These are phyloP conservation scores for Larimichthys crocea DNA, from an alignment of 2,113 vertebrate genomes.

Conservation along the genomic window DNA sequence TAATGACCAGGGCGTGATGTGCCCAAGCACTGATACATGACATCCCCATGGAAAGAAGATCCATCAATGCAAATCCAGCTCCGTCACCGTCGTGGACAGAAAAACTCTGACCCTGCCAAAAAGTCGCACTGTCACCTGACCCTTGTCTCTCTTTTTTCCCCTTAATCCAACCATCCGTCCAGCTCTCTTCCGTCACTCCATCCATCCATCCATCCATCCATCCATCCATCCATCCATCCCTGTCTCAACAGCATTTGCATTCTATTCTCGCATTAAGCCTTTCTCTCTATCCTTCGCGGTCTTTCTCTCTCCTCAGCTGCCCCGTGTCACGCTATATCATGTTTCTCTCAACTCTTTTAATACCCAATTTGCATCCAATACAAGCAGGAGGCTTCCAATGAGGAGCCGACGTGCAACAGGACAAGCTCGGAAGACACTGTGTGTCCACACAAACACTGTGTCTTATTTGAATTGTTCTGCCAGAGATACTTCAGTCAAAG, in stretches of 20 bases:
- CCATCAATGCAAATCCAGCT: constrained; percentile 84
- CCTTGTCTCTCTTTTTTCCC: constrained; percentile 65
- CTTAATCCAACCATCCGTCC: constrained; percentile 67
- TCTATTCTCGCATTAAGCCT: constrained; percentile 73
- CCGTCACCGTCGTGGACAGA: constrained; percentile 64
- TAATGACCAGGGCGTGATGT: constrained; percentile 81
- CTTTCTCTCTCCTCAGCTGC: constrained; percentile 60
- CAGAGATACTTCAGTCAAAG: constrained; percentile 34
- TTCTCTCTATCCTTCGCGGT: constrained; percentile 63
- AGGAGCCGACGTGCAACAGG: constrained; percentile 59
- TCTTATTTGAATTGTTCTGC: constrained; percentile 64
- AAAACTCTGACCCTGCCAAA: constrained; percentile 69
- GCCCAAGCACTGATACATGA: constrained; percentile 79
- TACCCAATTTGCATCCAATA: constrained; percentile 81
- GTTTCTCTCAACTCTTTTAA: constrained; percentile 78
- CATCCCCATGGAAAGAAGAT: constrained; percentile 84
- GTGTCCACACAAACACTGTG: constrained; percentile 56
- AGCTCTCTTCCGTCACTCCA: constrained; percentile 25
- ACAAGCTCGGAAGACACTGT: constrained; percentile 53
- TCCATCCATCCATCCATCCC: constrained; percentile 52
- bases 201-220: not conserved
- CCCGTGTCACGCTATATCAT: constrained; percentile 77
- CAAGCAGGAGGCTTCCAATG: constrained; percentile 63
- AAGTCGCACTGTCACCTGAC: constrained; percentile 81
- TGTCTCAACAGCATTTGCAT: constrained; percentile 83